A percentile compares a stretch with the other conserved stretches of the same genome.
These are phyloP conservation scores for Lycia hirtaria DNA, from an alignment of 2,888 invertebrate species.

Conservation along the genomic window DNA sequence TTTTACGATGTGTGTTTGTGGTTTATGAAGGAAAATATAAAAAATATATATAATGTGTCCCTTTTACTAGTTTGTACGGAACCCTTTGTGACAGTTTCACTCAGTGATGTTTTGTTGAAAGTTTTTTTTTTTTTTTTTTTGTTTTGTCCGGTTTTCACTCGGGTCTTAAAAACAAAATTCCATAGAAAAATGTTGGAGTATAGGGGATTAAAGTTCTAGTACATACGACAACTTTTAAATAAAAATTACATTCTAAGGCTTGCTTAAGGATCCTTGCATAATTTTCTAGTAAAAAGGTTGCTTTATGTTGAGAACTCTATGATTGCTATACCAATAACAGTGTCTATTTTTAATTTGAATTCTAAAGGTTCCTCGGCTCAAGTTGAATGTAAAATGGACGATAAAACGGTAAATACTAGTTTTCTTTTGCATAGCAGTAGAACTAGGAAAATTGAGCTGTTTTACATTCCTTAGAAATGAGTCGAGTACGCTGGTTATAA, in stretches of 20 bases:
- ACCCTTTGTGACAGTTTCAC: too few species aligned
- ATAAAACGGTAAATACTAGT: conserved; percentile 35
- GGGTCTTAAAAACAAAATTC: too few species aligned
- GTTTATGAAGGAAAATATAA: too few species aligned
- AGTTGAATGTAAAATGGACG: conserved; percentile 21
- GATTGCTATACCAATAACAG: conserved; percentile 11
- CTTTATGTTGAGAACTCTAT: conserved; percentile 14
- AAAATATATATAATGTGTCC: too few species aligned
- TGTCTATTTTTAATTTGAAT: conserved; percentile 22
- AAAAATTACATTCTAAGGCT: background rate
- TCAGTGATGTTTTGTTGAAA: too few species aligned
- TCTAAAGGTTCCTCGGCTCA: conserved; percentile 13
- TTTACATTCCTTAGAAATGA: conserved; percentile 24
- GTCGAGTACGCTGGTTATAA: conserved; percentile 19
- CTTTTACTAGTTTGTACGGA: too few species aligned
- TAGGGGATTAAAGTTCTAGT: conserved; percentile 17
- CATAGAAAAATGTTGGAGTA: background rate
- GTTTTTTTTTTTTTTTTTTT: too few species aligned
- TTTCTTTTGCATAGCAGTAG: conserved; percentile 32
- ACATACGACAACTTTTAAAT: conserved; percentile 21
- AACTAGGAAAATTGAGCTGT: conserved; percentile 39
- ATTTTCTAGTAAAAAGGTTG: conserved; percentile 27
- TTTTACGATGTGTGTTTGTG: too few species aligned
- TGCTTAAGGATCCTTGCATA: conserved; percentile 17
- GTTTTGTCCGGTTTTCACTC: too few species aligned